phyloP scores from a whole-genome alignment of 2,888 invertebrate genomes.

The Trypoxylon attenuatum region DNA sequence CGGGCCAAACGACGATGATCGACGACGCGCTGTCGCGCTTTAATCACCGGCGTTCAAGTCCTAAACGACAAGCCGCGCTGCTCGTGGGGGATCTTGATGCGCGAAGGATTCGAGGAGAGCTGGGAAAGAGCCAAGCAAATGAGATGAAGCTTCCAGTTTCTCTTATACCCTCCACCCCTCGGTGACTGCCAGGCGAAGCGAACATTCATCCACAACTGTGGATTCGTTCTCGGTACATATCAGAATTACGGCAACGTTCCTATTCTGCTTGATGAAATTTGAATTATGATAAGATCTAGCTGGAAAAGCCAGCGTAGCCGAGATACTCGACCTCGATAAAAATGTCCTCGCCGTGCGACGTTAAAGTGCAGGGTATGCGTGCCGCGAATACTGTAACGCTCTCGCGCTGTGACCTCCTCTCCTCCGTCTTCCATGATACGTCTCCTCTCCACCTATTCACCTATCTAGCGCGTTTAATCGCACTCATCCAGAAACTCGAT shows the following conservation, averaged over 20 bases:
- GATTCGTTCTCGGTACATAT: slow-evolving; percentile 1
- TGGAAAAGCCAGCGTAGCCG: slow-evolving; percentile 12
- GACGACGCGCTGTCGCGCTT: slow-evolving; percentile 57
- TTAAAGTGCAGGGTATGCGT: slow-evolving; percentile 37
- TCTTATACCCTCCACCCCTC: background rate
- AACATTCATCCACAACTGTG: too few species aligned
- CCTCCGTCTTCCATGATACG: slow-evolving; percentile 1
- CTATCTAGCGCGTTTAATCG: slow-evolving; percentile 43
- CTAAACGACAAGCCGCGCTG: slow-evolving; percentile 16
- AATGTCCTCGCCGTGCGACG: slow-evolving; percentile 36
- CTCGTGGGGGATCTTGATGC: slow-evolving; percentile 3
- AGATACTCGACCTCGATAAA: slow-evolving; percentile 38
- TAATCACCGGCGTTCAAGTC: slow-evolving; percentile 56
- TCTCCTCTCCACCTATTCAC: slow-evolving; percentile 18
- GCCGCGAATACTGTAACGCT: slow-evolving; percentile 42
- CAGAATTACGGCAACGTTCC: slow-evolving; percentile 2
- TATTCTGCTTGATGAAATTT: slow-evolving; percentile 38
- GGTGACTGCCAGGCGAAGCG: too few species aligned
- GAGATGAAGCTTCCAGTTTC: background rate
- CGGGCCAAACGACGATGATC: slow-evolving; percentile 54
- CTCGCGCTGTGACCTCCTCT: slow-evolving; percentile 14
- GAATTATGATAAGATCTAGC: slow-evolving; percentile 49
- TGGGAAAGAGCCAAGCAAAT: background rate
- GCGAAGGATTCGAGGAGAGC: slow-evolving; percentile 1
- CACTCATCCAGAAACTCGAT: slow-evolving; percentile 39